Evolutionary conservation across 2,797 vertebrate genomes (phyloP).

Genomic region (Acridotheres tristis): DNA sequence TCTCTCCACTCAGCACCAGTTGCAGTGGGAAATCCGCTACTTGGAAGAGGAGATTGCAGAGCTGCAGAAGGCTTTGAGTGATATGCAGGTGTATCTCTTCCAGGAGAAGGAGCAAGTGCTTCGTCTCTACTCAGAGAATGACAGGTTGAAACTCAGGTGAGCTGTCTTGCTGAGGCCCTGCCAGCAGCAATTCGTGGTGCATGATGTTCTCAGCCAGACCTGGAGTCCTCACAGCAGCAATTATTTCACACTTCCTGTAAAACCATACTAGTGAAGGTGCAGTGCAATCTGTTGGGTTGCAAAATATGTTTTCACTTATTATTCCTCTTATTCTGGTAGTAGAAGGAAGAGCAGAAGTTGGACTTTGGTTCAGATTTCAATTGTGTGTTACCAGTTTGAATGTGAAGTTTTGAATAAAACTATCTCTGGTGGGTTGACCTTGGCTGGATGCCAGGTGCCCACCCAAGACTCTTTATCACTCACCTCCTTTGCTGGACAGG

Average conservation of each 20-base stretch:
- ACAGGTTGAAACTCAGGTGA: constrained; percentile 94
- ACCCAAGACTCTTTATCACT: background rate
- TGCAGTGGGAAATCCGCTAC: constrained; percentile 88
- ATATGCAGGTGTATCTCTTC: constrained; percentile 94
- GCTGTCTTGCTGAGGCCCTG: background rate
- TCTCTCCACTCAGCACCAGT: constrained; percentile 82
- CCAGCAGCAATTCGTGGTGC: accelerated
- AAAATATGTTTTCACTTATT: background rate
- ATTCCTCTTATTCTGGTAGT: background rate
- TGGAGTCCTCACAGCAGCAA: background rate
- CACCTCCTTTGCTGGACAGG: background rate
- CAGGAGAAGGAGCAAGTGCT: constrained; percentile 94
- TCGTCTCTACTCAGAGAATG: constrained; percentile 92
- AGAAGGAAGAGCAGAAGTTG: background rate
- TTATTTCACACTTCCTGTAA: background rate
- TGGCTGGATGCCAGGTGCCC: background rate
- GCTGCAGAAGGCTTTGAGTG: constrained; percentile 92
- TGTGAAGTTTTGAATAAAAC: background rate
- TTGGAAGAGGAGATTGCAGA: constrained; percentile 88
- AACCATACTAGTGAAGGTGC: background rate
- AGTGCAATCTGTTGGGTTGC: background rate
- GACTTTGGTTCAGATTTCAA: background rate
- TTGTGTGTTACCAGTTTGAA: background rate
- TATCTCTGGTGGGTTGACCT: background rate
- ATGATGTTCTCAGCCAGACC: background rate